These are phyloP conservation scores for Lophotis ruficrista DNA, from an alignment of 2,113 vertebrate species.

Conservation along the genomic window DNA sequence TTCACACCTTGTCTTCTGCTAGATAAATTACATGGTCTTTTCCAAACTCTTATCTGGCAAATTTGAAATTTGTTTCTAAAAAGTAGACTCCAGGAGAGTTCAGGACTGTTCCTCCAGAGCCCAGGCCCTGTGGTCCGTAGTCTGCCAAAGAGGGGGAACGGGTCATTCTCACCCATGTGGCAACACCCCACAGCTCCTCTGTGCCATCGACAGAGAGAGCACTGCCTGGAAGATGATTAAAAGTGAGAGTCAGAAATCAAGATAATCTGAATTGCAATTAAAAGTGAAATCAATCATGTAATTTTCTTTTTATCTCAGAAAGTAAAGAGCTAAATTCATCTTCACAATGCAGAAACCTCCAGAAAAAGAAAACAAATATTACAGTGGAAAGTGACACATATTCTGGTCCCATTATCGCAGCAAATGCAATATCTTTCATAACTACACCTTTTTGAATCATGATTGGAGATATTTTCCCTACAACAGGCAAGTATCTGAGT, in stretches of 20 bases:
- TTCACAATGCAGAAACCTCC: slow-evolving; percentile 50
- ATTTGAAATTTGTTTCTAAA: background rate
- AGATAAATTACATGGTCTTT: slow-evolving; percentile 50
- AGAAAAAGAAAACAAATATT: slow-evolving; percentile 46
- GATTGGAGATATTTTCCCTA: slow-evolving; percentile 26
- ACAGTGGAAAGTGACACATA: background rate
- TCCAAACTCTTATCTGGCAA: background rate
- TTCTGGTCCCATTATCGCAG: slow-evolving; percentile 8
- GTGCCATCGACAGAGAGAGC: background rate
- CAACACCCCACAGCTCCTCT: background rate
- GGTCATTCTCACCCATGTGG: background rate
- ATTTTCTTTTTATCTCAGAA: slow-evolving; percentile 18
- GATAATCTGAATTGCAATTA: slow-evolving; percentile 14
- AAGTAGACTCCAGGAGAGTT: background rate
- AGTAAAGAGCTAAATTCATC: slow-evolving; percentile 34
- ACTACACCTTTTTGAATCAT: slow-evolving; percentile 50
- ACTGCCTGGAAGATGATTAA: background rate
- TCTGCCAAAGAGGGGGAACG: background rate
- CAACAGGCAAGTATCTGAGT: slow-evolving; percentile 36
- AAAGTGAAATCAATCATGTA: slow-evolving; percentile 34
- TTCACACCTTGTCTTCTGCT: slow-evolving; percentile 32
- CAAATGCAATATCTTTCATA: slow-evolving; percentile 52
- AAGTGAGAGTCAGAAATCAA: slow-evolving; percentile 24
- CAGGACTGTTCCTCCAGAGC: background rate
- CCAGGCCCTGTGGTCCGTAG: background rate